Evolutionary conservation across 1,140 invertebrate genomes (phyloP).

Genomic region (Zelostemma sp.): DNA sequence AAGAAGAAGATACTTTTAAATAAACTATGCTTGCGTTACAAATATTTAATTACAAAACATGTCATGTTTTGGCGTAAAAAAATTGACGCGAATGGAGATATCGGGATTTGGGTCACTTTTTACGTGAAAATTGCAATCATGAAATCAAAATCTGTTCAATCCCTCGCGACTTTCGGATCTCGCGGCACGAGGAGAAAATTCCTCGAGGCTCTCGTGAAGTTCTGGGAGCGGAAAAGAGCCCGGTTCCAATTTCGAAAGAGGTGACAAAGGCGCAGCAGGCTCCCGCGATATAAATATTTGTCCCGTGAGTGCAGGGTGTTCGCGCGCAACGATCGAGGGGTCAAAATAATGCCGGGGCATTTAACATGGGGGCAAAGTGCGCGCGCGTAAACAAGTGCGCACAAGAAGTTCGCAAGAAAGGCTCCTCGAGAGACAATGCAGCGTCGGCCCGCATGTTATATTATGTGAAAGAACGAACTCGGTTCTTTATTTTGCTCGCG

Average conservation of each 20-base stretch:
- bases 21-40: too few relatives aligned
- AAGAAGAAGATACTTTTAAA: too few relatives aligned
- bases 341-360: conserved; percentile 44
- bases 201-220: background rate
- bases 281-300: conserved; percentile 66
- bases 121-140: too few relatives aligned
- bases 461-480: too few relatives aligned
- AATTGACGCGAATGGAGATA: too few relatives aligned
- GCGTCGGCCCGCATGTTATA: conserved; percentile 58
- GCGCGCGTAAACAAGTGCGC: conserved; percentile 38
- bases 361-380: conserved; percentile 37
- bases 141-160: too few relatives aligned
- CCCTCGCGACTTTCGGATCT: too few relatives aligned
- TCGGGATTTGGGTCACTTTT: too few relatives aligned
- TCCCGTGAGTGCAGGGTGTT: conserved; percentile 40
- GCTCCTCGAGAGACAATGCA: conserved; percentile 48
- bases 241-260: conserved; percentile 45
- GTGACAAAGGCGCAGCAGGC: conserved; percentile 58
- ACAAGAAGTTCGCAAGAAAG: conserved; percentile 37
- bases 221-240: conserved; percentile 26
- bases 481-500: too few relatives aligned
- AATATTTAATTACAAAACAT: too few relatives aligned
- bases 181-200: too few relatives aligned
- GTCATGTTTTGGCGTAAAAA: too few relatives aligned
- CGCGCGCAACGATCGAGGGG: conserved; percentile 33